Base-by-base conservation (phyloP, 1,140 invertebrate genomes). In the Paramacrobiotus metropolitanus region DNA sequence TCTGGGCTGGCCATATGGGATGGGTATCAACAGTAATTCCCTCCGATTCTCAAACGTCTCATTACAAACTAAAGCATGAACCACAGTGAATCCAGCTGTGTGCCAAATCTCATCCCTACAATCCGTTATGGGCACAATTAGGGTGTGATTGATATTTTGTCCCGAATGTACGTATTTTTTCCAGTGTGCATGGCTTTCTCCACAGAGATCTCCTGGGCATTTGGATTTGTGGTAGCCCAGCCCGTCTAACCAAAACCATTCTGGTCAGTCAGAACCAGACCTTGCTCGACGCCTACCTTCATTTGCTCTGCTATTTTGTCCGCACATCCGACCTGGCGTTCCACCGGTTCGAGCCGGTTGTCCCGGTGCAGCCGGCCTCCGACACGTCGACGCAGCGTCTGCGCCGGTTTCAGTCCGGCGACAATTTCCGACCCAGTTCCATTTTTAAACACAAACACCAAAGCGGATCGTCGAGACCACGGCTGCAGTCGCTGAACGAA, bases 1-100 rank as follows among this genome's bases (percentile, higher is more conserved):
- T 91, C 29, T 73, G 91, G 48, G 90, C 86, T 0, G 80, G 90
- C 74, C 88, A 92, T 72, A 77, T 90, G 21, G 85, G 86, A 1
- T 91, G 87, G 88, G 85, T 90, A 59, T 79, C 83, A 28, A 87
- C 85, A 0, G 81, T 87, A 18, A 72, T 71, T 60, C 73, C 74
- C n/a, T 69, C 73, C 28, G 71, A 55, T 24, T 55, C 48, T 4
- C 48, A 55, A 28, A 55, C 48, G 24, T 9, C 15, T 24, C 15
- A 55, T 4, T 55, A 55, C 48, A 15, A 24, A 20, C 68, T 73
- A 59, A 74, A 74, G 61, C 72, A 76, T 64, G 69, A 71, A 31
- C 70, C 74, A 1, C 73, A 72, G 67, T 75, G 74, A 74, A 73
- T 74, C 65, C 70, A 76, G 64, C 65, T 71, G 3, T 61, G 75